Evolutionary conservation across 1,140 invertebrate genomes (phyloP).

Genomic region (Hylaeus volcanicus): DNA sequence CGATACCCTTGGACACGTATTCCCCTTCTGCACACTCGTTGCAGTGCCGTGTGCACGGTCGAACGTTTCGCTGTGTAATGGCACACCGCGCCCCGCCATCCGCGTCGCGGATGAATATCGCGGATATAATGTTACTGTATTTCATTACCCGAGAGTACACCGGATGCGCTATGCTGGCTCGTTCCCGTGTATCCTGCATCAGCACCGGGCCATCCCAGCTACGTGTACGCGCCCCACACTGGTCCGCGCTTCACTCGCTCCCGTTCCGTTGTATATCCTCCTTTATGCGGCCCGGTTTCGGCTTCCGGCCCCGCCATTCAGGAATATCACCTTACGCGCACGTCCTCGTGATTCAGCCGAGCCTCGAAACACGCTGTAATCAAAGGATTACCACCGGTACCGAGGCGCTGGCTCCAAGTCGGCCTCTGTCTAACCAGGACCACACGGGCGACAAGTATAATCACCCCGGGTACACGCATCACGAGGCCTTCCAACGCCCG

Average conservation of each 20-base stretch:
- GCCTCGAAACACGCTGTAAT: constrained; percentile 55
- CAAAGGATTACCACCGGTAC: constrained; percentile 52
- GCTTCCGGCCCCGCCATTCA: constrained; percentile 63
- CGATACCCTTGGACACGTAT: constrained; percentile 54
- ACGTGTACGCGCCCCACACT: not conserved
- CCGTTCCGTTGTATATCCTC: constrained; percentile 35
- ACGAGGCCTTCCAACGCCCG: too few species aligned
- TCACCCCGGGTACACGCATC: constrained; percentile 18
- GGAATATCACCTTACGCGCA: constrained; percentile 64
- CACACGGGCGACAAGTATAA: constrained; percentile 25
- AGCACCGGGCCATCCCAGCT: constrained; percentile 17
- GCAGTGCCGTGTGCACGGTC: not conserved
- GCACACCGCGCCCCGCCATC: constrained; percentile 48
- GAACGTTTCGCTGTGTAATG: constrained; percentile 52
- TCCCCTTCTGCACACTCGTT: not conserved
- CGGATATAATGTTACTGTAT: constrained; percentile 75
- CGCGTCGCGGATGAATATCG: constrained; percentile 61
- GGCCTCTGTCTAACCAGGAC: constrained; percentile 49
- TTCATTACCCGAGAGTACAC: constrained; percentile 67
- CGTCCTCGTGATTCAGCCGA: constrained; percentile 60
- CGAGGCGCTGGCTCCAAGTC: constrained; percentile 19
- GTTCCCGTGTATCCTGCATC: constrained; percentile 49
- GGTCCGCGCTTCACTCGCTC: not conserved
- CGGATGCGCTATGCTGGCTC: constrained; percentile 56
- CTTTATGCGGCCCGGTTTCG: constrained; percentile 57